Percentiles rank a stretch among this genome's conserved stretches.
phyloP scores from a whole-genome alignment of 2,888 invertebrate genomes.

The Subacronicta megacephala region DNA sequence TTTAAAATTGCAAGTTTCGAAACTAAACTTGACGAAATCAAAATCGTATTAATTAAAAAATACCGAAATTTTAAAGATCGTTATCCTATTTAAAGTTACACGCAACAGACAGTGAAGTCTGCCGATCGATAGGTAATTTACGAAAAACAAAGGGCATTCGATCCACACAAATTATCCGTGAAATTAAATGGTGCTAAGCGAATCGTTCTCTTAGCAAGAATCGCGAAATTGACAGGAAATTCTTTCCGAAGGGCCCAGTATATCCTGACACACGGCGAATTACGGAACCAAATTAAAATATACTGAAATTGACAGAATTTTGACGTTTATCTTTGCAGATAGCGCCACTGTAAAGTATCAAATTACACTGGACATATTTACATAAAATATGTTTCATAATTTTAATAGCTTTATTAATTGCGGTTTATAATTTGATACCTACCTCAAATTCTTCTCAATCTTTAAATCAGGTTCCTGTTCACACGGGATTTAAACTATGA shows the following conservation, averaged over 20 bases:
- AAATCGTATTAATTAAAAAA: constrained; percentile 7
- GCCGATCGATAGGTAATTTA: constrained; percentile 61
- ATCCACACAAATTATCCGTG: constrained; percentile 73
- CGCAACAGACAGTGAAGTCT: constrained; percentile 34
- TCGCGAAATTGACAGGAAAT: constrained; percentile 40
- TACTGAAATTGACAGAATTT: constrained; percentile 1
- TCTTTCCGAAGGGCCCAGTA: constrained; percentile 11
- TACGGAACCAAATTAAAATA: too few relatives aligned
- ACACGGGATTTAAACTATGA: not conserved
- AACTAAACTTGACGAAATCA: not conserved
- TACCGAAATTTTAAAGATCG: constrained; percentile 9
- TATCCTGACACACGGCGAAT: not conserved
- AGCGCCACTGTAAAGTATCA: constrained; percentile 14
- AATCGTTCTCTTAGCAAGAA: constrained; percentile 50
- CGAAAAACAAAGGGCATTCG: constrained; percentile 70
- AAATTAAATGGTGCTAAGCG: constrained; percentile 69
- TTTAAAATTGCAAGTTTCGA: too few relatives aligned
- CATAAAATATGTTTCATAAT: constrained; percentile 30
- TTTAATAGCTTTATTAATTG: constrained; percentile 27
- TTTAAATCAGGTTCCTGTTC: not conserved
- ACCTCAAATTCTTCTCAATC: too few relatives aligned
- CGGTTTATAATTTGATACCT: not conserved
- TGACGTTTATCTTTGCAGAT: constrained; percentile 13
- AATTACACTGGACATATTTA: not conserved
- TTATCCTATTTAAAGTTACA: constrained; percentile 15